These are phyloP conservation scores for Metridium senile DNA, from an alignment of 92 coral and sea anemone species.

Conservation along the genomic window DNA sequence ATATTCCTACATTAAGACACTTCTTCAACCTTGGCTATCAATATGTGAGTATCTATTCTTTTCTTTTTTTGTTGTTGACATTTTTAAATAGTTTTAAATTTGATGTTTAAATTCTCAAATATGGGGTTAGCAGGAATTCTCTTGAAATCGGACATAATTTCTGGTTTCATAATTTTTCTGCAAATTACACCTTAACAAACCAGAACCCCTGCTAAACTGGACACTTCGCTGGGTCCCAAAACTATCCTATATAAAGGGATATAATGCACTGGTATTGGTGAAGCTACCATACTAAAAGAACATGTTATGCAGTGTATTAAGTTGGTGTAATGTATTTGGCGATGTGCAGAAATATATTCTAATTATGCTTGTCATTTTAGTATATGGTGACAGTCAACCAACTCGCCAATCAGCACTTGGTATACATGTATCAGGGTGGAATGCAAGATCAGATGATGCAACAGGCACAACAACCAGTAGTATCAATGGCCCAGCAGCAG, in stretches of 20 bases:
- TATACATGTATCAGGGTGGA: conserved; percentile 46
- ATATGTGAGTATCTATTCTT: conserved; percentile 37
- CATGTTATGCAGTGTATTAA: not conserved
- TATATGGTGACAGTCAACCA: conserved; percentile 17
- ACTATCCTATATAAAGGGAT: too few species aligned
- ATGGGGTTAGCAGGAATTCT: too few species aligned
- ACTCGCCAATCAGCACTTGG: conserved; percentile 48
- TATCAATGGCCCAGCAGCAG: conserved; percentile 51
- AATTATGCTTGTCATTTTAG: not conserved
- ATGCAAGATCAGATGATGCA: conserved; percentile 60
- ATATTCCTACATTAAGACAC: conserved; percentile 39
- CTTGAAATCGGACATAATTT: too few species aligned
- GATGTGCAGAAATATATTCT: not conserved
- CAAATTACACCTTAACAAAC: too few species aligned
- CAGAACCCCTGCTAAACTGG: too few species aligned
- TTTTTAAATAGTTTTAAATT: too few species aligned
- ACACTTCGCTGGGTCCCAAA: too few species aligned
- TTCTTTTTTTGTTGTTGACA: too few species aligned
- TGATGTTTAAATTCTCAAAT: too few species aligned
- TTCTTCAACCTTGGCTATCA: conserved; percentile 79
- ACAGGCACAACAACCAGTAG: conserved; percentile 42
- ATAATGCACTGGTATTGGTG: too few species aligned
- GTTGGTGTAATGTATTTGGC: not conserved
- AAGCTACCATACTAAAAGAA: not conserved
- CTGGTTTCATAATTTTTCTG: too few species aligned